phyloP scores from a whole-genome alignment of 2,113 vertebrate species.

The Apodemus speciosus region DNA sequence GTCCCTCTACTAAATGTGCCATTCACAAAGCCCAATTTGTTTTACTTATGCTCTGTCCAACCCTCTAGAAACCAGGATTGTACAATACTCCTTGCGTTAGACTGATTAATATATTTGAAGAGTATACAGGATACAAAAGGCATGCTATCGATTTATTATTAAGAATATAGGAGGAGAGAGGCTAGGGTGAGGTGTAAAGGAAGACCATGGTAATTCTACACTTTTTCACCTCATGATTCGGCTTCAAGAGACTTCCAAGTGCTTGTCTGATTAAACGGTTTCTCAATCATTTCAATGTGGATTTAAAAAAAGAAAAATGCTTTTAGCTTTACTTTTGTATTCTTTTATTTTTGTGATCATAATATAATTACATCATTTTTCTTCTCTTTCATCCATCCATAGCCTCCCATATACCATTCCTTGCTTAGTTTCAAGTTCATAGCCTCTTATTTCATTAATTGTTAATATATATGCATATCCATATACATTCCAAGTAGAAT shows the following conservation, averaged over 20 bases:
- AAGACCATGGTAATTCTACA: too few species aligned
- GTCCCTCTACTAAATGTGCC: background rate
- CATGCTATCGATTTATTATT: background rate
- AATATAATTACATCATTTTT: background rate
- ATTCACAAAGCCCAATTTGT: background rate
- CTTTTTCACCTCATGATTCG: background rate
- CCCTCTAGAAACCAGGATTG: background rate
- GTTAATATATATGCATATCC: background rate
- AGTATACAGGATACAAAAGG: background rate
- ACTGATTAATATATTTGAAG: background rate
- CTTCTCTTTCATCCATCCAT: background rate
- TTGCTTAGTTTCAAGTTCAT: background rate
- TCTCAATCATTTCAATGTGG: background rate
- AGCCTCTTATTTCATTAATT: background rate
- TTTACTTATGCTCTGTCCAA: background rate
- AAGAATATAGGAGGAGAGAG: background rate
- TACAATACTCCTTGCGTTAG: background rate
- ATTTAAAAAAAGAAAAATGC: background rate
- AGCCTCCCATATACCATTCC: background rate
- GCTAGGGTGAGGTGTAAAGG: background rate
- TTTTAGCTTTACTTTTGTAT: background rate
- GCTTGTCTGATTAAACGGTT: background rate
- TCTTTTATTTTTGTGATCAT: background rate
- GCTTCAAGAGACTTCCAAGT: too few species aligned
- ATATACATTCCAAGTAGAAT: background rate